A percentile compares a stretch with the other conserved stretches of the same genome.
phyloP scores from a whole-genome alignment of 1,140 invertebrate species.

The Neodiprion fabricii region DNA sequence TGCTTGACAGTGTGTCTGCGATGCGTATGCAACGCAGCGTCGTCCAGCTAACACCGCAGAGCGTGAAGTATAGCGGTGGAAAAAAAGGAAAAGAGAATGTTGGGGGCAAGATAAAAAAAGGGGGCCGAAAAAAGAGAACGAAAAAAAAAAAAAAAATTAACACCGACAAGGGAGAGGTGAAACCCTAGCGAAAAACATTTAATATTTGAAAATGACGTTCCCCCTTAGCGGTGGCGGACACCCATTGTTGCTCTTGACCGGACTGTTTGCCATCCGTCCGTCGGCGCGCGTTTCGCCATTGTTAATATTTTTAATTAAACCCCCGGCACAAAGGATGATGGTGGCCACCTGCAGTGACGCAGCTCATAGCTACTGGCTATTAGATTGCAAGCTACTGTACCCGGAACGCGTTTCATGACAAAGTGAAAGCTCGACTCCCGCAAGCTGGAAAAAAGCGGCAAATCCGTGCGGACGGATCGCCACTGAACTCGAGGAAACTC shows the following conservation, averaged over 20 bases:
- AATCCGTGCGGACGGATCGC: too few species aligned
- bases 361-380: too few species aligned
- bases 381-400: too few species aligned
- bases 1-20: background rate
- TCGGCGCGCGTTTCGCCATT: constrained; percentile 32
- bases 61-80: background rate
- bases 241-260: constrained; percentile 34
- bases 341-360: constrained; percentile 11
- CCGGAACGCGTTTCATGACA: too few species aligned
- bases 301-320: constrained; percentile 54
- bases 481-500: too few species aligned
- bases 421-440: too few species aligned
- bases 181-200: background rate
- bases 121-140: constrained; percentile 21
- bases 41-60: background rate
- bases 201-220: constrained; percentile 27
- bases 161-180: constrained; percentile 5
- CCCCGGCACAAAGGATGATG: constrained; percentile 37
- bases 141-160: constrained; percentile 30
- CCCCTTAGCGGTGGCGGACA: constrained; percentile 9
- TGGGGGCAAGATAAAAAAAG: constrained; percentile 12
- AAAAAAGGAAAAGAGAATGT: background rate
- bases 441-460: too few species aligned
- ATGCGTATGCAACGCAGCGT: too few species aligned
- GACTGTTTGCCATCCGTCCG: constrained; percentile 25